Base-by-base conservation (phyloP, 1,140 invertebrate genomes). In the Drosophila asahinai region DNA sequence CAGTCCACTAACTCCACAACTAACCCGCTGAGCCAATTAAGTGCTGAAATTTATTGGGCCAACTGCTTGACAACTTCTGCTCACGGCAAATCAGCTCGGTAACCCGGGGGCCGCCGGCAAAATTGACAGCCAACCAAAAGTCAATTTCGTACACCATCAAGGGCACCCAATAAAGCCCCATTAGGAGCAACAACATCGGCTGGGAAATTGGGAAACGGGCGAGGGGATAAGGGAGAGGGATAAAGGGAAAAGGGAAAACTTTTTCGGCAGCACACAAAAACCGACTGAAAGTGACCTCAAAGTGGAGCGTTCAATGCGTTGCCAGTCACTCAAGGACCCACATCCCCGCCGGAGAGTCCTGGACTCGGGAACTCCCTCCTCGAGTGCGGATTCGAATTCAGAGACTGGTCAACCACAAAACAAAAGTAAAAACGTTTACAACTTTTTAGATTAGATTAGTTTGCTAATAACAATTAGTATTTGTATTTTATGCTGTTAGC, bases 401-500 rank as follows among this genome's bases (percentile, higher is more conserved):
- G 47, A 25, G 45, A 19, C 22, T 80, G 80, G 75, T 74, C 72
- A 80, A 58, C 83, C 83, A 80, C 79, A 86, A 67, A 81, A 86
- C 81, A 84, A 89, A 79, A 91, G 81, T 83, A 91, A 81, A 89
- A 89, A 82, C 90, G 90, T 83, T 91, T 91, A 91, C 89, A 91
- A 91, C 89, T 91, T 91, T 90, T 91, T 91, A 82, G 89, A 91
- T 91, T 91, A 91, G 89, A 91, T 91, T 91, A 91, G 89, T 91
- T 91, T 86, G 84, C 90, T 89, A 91, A 91, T 91, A 91, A 91
- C 89, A 91, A 91, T 91, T 91, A 91, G 89, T 91, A 90, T 90
- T 90, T 90, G 86, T 90, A 90, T 90, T 90, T 90, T 90, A 90
- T 90, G 86, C 70, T 79, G 73, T 91, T 80, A 70, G 71, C 36